Evolutionary conservation across 1,140 invertebrate genomes (phyloP).

Genomic region (Agrilus planipennis): DNA sequence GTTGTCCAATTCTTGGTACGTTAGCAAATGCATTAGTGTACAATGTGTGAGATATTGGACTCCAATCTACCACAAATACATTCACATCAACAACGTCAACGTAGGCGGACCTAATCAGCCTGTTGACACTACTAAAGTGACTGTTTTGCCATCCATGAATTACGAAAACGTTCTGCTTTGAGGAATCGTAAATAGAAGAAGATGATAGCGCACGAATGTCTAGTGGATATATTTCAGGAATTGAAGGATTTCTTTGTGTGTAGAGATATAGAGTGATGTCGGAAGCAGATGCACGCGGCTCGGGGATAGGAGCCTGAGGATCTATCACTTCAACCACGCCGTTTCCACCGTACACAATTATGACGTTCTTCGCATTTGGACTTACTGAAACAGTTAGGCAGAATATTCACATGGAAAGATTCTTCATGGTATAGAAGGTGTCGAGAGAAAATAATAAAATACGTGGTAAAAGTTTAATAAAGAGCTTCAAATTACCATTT

Average conservation of each 20-base stretch:
- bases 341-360: too few relatives aligned
- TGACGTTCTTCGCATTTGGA: too few relatives aligned
- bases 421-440: too few relatives aligned
- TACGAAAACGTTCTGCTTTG: slow-evolving; percentile 1
- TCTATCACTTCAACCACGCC: too few relatives aligned
- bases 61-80: slow-evolving; percentile 13
- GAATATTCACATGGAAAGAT: too few relatives aligned
- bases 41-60: slow-evolving; percentile 6
- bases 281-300: too few relatives aligned
- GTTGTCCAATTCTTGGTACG: slow-evolving; percentile 10
- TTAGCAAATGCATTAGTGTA: slow-evolving; percentile 8
- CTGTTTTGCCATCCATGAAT: slow-evolving; percentile 13
- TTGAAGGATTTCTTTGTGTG: not conserved
- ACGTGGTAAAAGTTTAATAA: too few relatives aligned
- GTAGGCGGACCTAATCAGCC: slow-evolving; percentile 5
- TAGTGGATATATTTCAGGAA: not conserved
- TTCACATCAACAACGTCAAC: slow-evolving; percentile 9
- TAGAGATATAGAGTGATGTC: slow-evolving; percentile 3
- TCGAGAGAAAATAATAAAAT: too few relatives aligned
- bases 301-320: not conserved
- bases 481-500: too few relatives aligned
- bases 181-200: not conserved
- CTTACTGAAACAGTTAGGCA: too few relatives aligned
- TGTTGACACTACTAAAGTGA: slow-evolving; percentile 4
- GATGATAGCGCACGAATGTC: not conserved